Evolutionary conservation across 2,113 vertebrate genomes (phyloP).

Genomic region (Danionella cerebrum): DNA sequence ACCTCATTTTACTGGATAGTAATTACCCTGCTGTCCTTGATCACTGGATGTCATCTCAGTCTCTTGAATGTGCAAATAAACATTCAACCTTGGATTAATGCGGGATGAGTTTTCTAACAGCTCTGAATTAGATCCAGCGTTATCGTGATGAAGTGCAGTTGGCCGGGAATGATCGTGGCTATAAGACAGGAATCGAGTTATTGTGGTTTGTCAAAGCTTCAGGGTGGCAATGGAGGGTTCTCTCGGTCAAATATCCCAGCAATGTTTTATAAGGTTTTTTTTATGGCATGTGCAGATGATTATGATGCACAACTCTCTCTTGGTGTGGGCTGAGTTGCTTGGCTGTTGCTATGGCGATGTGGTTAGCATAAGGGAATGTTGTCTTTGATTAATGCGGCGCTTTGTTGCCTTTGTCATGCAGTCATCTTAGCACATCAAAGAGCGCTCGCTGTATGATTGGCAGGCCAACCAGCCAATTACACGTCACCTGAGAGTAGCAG

Average conservation of each 20-base stretch:
- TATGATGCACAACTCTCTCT: slow-evolving; percentile 25
- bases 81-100: too few species aligned
- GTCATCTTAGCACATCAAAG: slow-evolving; percentile 57
- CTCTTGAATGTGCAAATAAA: too few species aligned
- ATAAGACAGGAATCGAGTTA: neutral
- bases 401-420: slow-evolving; percentile 47
- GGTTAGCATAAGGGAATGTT: slow-evolving; percentile 43
- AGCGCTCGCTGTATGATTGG: slow-evolving; percentile 20
- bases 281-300: slow-evolving; percentile 10
- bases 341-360: slow-evolving; percentile 34
- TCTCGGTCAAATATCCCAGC: neutral
- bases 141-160: too few species aligned
- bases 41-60: too few species aligned
- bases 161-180: neutral
- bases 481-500: slow-evolving; percentile 10
- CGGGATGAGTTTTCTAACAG: too few species aligned
- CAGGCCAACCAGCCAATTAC: slow-evolving; percentile 19
- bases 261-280: slow-evolving; percentile 13
- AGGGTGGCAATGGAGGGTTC: neutral
- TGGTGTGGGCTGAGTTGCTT: slow-evolving; percentile 15
- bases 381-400: slow-evolving; percentile 41
- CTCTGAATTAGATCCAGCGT: too few species aligned
- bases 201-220: neutral
- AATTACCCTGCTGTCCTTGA: too few species aligned
- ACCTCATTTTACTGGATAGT: too few species aligned